Percentiles rank a stretch among this genome's conserved stretches.
These are phyloP conservation scores for Neelides sp. DNA, from an alignment of 1,140 invertebrate genomes.

Conservation along the genomic window DNA sequence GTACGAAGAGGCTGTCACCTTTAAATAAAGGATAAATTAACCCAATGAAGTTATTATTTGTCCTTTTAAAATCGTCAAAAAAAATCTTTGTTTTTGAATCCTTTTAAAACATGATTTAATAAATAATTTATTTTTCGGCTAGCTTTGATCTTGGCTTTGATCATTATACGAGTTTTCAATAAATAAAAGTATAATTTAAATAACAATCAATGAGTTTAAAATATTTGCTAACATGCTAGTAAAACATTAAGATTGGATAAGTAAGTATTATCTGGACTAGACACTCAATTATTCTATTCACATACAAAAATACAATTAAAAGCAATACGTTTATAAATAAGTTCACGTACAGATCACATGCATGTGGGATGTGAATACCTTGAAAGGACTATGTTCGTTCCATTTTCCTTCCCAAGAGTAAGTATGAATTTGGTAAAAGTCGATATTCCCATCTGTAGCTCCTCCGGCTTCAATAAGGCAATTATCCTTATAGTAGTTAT, in stretches of 20 bases:
- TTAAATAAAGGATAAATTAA: not conserved
- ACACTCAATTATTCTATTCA: no score
- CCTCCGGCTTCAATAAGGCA: conserved; percentile 35
- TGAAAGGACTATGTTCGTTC: conserved; percentile 34
- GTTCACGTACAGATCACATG: not conserved
- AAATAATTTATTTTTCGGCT: no score
- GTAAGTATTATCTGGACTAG: not conserved
- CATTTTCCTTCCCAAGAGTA: conserved; percentile 33
- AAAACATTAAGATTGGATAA: not conserved
- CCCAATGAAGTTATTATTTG: not conserved
- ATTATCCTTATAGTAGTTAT: conserved; percentile 36
- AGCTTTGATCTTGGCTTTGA: no score
- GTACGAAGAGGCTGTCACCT: conserved; percentile 34
- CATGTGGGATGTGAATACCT: no score
- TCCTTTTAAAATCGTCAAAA: not conserved
- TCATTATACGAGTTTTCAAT: no score
- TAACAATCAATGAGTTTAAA: no score
- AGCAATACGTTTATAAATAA: not conserved
- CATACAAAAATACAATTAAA: not conserved
- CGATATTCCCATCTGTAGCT: conserved; percentile 29
- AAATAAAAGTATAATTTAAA: no score
- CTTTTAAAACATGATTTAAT: not conserved
- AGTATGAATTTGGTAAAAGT: conserved; percentile 36
- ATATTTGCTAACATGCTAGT: no score
- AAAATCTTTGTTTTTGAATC: not conserved